Conservation (phyloP, 2,797 vertebrate species). For the Amniataba percoides region DNA sequence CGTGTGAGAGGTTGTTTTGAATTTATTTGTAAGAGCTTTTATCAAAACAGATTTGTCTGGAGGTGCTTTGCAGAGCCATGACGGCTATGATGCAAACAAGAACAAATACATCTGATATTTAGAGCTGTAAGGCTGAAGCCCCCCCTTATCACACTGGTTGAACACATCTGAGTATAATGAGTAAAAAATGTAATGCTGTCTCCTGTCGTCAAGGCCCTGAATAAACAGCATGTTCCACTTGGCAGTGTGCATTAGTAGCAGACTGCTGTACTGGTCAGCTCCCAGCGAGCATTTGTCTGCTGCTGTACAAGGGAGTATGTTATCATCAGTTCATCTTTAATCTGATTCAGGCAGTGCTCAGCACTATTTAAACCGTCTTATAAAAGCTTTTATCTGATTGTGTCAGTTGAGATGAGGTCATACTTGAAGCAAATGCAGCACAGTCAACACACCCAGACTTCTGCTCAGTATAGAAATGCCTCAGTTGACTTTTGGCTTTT, state of each 20-base stretch:
- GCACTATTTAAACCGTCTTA: slow-evolving; percentile 29
- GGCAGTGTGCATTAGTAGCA: slow-evolving; percentile 3
- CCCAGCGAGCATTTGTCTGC: background rate
- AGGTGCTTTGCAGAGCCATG: background rate
- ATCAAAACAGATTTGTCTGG: slow-evolving; percentile 6
- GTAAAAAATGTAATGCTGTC: background rate
- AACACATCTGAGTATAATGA: background rate
- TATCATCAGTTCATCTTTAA: slow-evolving; percentile 30
- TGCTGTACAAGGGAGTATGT: background rate
- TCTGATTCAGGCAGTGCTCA: slow-evolving; percentile 16
- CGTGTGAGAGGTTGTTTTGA: background rate
- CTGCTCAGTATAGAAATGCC: background rate
- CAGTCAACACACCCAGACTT: slow-evolving; percentile 7
- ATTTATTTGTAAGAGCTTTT: slow-evolving; percentile 18
- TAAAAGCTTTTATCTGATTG: slow-evolving; percentile 43
- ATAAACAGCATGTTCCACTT: background rate
- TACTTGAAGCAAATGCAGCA: background rate
- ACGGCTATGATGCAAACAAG: background rate
- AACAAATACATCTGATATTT: slow-evolving; percentile 29
- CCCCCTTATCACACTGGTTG: background rate
- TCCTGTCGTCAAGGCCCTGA: background rate
- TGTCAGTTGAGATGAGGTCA: slow-evolving; percentile 33
- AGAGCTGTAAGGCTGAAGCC: background rate
- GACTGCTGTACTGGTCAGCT: background rate
- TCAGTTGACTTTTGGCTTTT: background rate